Evolutionary conservation across 2,797 vertebrate species (phyloP).

Genomic region (Anniella stebbinsi): DNA sequence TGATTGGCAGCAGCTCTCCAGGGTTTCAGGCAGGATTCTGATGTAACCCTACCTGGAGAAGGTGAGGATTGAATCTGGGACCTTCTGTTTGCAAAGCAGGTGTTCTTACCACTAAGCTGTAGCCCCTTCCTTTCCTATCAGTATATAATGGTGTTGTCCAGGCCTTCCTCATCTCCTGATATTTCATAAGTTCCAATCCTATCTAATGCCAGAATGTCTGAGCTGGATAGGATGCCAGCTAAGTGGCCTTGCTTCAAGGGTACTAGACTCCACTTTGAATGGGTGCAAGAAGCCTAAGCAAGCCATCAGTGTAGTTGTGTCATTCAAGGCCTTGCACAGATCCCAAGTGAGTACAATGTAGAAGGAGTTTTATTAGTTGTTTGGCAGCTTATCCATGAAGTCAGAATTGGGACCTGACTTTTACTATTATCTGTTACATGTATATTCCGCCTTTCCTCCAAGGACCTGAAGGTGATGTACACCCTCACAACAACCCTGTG

Average conservation of each 20-base stretch:
- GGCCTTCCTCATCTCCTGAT: neutral
- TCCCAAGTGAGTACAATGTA: neutral
- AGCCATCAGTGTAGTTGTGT: neutral
- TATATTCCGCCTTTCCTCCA: too few species aligned
- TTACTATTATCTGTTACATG: too few species aligned
- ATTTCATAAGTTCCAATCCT: neutral
- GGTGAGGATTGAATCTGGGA: too few species aligned
- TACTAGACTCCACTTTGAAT: neutral
- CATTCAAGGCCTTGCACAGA: neutral
- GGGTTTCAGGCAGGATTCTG: too few species aligned
- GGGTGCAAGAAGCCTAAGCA: neutral
- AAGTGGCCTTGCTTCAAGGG: too few species aligned
- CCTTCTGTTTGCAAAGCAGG: too few species aligned
- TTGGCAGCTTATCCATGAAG: neutral
- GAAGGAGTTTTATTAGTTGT: neutral
- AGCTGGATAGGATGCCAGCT: neutral
- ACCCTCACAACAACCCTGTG: too few species aligned
- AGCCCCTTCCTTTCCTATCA: too few species aligned
- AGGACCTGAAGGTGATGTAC: too few species aligned
- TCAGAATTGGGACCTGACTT: neutral
- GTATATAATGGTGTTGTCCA: neutral
- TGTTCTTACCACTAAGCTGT: too few species aligned
- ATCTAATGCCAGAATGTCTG: neutral
- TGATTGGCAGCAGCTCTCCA: too few species aligned
- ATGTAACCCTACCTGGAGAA: too few species aligned